These are phyloP conservation scores for Phylloscopus collybita DNA, from an alignment of 2,797 vertebrate genomes.

Conservation along the genomic window DNA sequence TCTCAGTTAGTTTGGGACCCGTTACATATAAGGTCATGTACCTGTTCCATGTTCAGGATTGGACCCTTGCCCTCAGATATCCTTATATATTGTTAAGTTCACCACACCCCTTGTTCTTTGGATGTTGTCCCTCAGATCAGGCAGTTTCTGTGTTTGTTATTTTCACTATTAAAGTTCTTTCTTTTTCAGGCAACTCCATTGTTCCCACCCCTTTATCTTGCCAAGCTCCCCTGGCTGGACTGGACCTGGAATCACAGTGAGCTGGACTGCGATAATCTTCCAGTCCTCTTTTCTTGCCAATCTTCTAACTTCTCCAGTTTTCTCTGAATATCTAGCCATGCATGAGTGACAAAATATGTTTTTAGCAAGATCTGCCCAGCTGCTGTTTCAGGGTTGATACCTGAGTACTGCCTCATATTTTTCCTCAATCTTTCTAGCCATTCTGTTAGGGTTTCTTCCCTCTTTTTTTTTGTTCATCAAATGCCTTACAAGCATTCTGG, in stretches of 20 bases:
- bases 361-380: no score
- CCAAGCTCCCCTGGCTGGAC: background rate
- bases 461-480: no score
- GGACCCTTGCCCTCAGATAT: background rate
- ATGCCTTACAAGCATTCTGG: no score
- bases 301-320: no score
- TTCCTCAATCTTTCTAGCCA: no score
- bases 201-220: background rate
- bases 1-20: background rate
- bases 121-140: background rate
- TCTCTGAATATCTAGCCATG: no score
- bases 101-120: background rate
- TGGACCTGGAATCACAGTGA: background rate
- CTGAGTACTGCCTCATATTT: no score
- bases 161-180: background rate
- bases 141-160: background rate
- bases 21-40: background rate
- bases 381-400: no score
- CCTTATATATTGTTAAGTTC: background rate
- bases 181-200: background rate
- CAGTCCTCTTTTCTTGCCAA: no score
- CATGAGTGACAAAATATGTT: no score
- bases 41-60: background rate
- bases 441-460: no score
- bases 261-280: background rate